These are phyloP conservation scores for Globicephala melas DNA, from an alignment of 2,113 vertebrate species.

Conservation along the genomic window DNA sequence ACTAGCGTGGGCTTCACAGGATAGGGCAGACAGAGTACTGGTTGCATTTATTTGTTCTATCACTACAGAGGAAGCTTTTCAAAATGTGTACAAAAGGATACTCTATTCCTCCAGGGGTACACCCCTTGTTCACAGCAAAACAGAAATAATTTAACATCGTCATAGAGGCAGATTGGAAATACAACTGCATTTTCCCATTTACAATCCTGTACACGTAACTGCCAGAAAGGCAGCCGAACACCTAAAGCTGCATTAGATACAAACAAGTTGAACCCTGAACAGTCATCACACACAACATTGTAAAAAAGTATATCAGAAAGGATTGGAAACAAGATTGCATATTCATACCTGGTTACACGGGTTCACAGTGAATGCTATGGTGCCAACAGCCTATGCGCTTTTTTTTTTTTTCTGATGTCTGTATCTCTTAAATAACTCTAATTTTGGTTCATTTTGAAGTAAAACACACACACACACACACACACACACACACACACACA, in stretches of 20 bases:
- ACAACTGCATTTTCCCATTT: not conserved
- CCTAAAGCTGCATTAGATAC: not conserved
- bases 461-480: too few relatives aligned
- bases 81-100: slow-evolving; percentile 27
- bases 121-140: not conserved
- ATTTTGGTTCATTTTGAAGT: not conserved
- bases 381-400: not conserved
- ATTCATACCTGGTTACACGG: not conserved
- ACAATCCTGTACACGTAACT: not conserved
- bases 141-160: slow-evolving; percentile 14
- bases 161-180: not conserved
- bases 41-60: slow-evolving; percentile 50
- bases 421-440: slow-evolving; percentile 16
- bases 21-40: not conserved
- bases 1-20: not conserved
- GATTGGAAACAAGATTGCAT: slow-evolving; percentile 8
- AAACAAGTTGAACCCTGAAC: not conserved
- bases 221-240: not conserved
- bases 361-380: slow-evolving; percentile 29
- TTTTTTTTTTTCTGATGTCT: not conserved
- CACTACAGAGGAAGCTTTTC: slow-evolving; percentile 14
- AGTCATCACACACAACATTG: not conserved
- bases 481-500: too few relatives aligned
- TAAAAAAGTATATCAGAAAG: slow-evolving; percentile 43
- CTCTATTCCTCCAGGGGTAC: not conserved